phyloP scores from a whole-genome alignment of 2,888 invertebrate genomes.

The Pristionchus fissidentatus region DNA sequence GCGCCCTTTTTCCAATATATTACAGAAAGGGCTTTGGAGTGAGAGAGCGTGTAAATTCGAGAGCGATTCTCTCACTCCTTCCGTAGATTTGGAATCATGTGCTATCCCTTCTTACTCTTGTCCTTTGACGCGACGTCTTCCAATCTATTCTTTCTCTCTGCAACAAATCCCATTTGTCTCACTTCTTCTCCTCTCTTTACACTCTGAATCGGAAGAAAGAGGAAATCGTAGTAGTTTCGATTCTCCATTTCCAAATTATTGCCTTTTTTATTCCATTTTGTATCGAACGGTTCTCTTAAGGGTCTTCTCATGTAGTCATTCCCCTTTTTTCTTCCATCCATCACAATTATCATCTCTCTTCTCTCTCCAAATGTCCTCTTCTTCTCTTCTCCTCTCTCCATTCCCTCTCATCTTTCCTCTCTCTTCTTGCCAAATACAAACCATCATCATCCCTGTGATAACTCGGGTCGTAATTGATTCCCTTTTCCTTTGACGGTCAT shows the following conservation, averaged over 20 bases:
- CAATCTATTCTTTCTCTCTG: not conserved
- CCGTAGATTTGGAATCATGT: not conserved
- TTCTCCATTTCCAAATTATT: constrained; percentile 1
- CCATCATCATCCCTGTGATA: no score
- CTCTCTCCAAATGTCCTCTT: not conserved
- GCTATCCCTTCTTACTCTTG: not conserved
- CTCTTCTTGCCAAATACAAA: no score
- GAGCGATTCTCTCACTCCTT: not conserved
- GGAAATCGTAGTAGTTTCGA: not conserved
- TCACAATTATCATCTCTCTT: constrained; percentile 31
- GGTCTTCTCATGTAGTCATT: not conserved
- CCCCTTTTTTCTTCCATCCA: constrained; percentile 4
- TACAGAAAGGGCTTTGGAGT: not conserved
- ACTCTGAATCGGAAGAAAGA: no score
- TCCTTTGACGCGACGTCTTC: constrained; percentile 1
- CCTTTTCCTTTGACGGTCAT: not conserved
- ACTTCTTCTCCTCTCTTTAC: no score
- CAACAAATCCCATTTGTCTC: constrained; percentile 30
- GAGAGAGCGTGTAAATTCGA: constrained; percentile 11
- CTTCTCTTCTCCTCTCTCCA: constrained; percentile 21
- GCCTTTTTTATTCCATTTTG: constrained; percentile 8
- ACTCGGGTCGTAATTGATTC: no score
- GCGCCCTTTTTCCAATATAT: not conserved
- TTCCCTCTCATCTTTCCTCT: not conserved
- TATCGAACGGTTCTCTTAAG: not conserved